A percentile compares a stretch with the other conserved stretches of the same genome.
Conservation (phyloP, 1,140 invertebrate species). For the Magallana angulata region DNA sequence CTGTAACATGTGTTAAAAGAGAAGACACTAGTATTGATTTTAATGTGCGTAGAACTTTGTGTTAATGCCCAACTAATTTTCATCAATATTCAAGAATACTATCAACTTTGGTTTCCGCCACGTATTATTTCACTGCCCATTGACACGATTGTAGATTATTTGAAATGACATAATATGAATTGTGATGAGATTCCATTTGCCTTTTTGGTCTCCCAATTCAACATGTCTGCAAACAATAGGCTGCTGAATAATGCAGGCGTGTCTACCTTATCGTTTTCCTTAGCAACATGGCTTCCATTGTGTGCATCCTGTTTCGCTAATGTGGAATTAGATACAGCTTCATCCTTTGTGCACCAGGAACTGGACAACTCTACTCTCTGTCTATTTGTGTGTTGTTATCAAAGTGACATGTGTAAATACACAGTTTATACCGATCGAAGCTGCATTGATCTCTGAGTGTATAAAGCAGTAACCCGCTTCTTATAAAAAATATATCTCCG, state of each 20-base stretch:
- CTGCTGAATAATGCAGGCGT: conserved; percentile 8
- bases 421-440: conserved; percentile 23
- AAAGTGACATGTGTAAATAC: conserved; percentile 15
- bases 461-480: conserved; percentile 19
- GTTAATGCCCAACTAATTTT: too few relatives aligned
- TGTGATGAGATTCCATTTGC: background rate
- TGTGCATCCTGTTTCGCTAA: background rate
- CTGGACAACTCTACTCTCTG: background rate
- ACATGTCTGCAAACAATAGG: background rate
- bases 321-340: background rate
- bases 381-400: background rate
- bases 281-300: conserved; percentile 18
- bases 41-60: too few relatives aligned
- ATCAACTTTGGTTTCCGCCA: too few relatives aligned
- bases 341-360: conserved; percentile 1
- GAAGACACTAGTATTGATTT: too few relatives aligned
- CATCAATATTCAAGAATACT: too few relatives aligned
- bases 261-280: conserved; percentile 27
- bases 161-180: background rate
- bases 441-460: background rate
- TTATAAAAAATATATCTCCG: background rate
- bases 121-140: too few relatives aligned
- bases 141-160: too few relatives aligned
- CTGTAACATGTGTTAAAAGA: too few relatives aligned
- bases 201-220: background rate